Percentiles rank a stretch among this genome's conserved stretches.
Evolutionary conservation across 2,888 invertebrate genomes (phyloP).

Genomic region (Abrostola triplasia): DNA sequence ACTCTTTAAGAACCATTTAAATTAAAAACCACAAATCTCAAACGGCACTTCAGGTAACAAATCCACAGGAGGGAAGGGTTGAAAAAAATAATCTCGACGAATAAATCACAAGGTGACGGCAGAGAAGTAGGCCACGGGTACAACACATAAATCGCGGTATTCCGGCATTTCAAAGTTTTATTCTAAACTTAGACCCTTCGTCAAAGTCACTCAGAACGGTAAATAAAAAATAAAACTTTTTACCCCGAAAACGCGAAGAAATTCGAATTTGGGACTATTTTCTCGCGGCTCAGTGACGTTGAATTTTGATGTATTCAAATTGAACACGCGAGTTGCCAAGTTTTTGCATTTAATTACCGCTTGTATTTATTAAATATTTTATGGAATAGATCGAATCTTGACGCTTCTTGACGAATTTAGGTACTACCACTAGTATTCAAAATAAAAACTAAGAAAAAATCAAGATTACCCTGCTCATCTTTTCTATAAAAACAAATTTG

Average conservation of each 20-base stretch:
- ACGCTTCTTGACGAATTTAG: no score
- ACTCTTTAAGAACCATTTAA: conserved; percentile 22
- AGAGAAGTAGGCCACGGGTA: conserved; percentile 63
- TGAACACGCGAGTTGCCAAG: conserved; percentile 24
- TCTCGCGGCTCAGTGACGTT: conserved; percentile 30
- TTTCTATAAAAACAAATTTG: no score
- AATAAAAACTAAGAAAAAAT: no score
- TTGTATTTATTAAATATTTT: not conserved
- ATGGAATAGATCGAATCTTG: not conserved
- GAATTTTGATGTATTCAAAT: conserved; percentile 43
- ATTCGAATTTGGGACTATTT: conserved; percentile 65
- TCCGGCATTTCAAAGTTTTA: conserved; percentile 68
- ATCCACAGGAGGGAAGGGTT: conserved; percentile 43
- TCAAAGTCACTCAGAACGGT: conserved; percentile 76
- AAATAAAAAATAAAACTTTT: conserved; percentile 77
- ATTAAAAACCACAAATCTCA: conserved; percentile 38
- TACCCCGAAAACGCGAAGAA: conserved; percentile 62
- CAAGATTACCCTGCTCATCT: no score
- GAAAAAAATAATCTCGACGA: conserved; percentile 50
- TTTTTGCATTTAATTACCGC: conserved; percentile 16
- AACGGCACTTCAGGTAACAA: conserved; percentile 43
- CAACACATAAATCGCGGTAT: conserved; percentile 62
- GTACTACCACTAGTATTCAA: no score
- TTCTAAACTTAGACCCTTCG: conserved; percentile 78
- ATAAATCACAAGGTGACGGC: conserved; percentile 49